Evolutionary conservation across 2,113 vertebrate genomes (phyloP), one percentile per base, ranked within the genome.

Genomic region (Grammomys dolichurus): DNA sequence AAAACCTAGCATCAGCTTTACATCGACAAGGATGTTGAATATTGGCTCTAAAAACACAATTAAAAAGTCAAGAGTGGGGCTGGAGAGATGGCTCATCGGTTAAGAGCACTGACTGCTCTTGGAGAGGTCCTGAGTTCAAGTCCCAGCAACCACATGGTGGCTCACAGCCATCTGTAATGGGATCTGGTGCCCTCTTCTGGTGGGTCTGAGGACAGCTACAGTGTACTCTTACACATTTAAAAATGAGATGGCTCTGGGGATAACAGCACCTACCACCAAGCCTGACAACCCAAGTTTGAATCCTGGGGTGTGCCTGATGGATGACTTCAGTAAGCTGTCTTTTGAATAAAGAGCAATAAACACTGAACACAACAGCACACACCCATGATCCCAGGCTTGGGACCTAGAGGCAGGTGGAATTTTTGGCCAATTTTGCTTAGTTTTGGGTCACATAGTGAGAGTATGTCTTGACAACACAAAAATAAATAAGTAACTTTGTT

Each of bases 11-110:
- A 88, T 95, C 17, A 31, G 2, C 24, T 89, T 77, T 54, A 86
- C 40, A 54, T 60, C 77, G 67, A 69, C 12, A 72, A 88, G 67
- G 54, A 75, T 46, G 63, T 19, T 20, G 33, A 75, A 80, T 90
- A 63, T 54, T 85, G 93, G 11, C 81, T 48, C 24, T 86, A 58
- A 6, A 78, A n/a, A 88, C 46, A 84, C 7, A 89, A 60, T 70
- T 33, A n/a, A 56, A 95, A 92, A 87, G 78, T 86, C n/a, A 54
- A 95, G 48, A 90, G 43, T n/a, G 28, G 56, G 36, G 22, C n/a
- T 60, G 22, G 40, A 69, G 65, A 69, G 65, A 33, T 69, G 28
- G 65, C 65, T 69, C 65, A 33, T 11, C 1, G 4, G 65, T 33
- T 33, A 69, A 33, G 65, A 69, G 28, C 65, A 69, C 65, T 69